Percentiles rank a stretch among this genome's conserved stretches.
These are phyloP conservation scores for Alectura lathami DNA, from an alignment of 2,113 vertebrate genomes.

Conservation along the genomic window DNA sequence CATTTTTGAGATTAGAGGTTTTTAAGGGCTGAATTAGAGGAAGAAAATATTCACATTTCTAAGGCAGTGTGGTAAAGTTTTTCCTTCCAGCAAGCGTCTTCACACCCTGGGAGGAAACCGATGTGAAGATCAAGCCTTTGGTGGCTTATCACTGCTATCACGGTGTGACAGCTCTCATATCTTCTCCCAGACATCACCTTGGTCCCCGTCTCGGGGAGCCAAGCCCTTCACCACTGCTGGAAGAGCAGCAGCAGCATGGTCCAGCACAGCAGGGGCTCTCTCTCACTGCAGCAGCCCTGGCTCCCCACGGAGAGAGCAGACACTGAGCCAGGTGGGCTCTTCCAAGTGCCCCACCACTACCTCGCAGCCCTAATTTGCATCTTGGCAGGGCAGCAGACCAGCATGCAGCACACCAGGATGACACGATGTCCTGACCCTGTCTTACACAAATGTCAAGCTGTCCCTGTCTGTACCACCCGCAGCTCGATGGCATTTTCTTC, in stretches of 20 bases:
- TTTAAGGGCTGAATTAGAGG: not conserved
- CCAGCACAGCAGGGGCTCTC: fast-evolving
- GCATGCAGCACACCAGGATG: not conserved
- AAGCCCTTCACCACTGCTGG: not conserved
- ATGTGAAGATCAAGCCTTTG: not conserved
- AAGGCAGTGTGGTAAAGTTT: fast-evolving
- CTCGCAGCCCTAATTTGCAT: not conserved
- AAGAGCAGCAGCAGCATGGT: not conserved
- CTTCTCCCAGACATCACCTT: not conserved
- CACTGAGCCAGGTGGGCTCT: not conserved
- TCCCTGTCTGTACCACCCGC: not conserved
- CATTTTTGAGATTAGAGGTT: fast-evolving
- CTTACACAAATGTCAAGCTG: slow-evolving; percentile 12
- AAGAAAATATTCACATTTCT: not conserved
- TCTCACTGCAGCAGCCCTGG: not conserved
- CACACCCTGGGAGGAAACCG: not conserved
- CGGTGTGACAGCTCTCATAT: not conserved
- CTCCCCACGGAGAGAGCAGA: not conserved
- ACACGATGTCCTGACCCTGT: slow-evolving; percentile 22
- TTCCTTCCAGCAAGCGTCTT: not conserved
- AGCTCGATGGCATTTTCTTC: not conserved
- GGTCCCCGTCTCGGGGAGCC: not conserved
- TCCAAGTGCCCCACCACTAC: not conserved
- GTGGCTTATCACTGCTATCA: not conserved
- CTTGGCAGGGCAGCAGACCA: not conserved